Conservation (phyloP, 2,797 vertebrate species). For the Chromobotia macracanthus region DNA sequence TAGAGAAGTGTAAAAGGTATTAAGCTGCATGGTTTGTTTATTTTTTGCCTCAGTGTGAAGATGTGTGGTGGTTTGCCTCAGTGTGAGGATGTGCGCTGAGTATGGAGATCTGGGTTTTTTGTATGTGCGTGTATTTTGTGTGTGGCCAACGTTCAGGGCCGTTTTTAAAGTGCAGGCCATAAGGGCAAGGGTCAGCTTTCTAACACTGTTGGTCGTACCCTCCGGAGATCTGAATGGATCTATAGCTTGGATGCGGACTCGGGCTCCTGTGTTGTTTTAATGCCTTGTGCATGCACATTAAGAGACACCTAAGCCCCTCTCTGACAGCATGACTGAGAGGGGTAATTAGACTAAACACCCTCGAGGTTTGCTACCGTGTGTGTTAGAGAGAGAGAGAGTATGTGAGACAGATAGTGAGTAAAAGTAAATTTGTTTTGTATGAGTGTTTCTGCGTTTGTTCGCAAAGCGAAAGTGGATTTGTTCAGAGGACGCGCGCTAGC, state of each 20-base stretch:
- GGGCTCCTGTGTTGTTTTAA: slow-evolving; percentile 77
- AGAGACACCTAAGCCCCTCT: slow-evolving; percentile 72
- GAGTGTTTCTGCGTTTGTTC: slow-evolving; percentile 26
- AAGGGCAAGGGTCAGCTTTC: slow-evolving; percentile 52
- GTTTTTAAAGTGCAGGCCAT: slow-evolving; percentile 34
- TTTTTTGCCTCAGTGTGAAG: not conserved
- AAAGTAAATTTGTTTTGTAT: slow-evolving; percentile 44
- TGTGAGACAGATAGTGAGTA: slow-evolving; percentile 35
- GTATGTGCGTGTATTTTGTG: slow-evolving; percentile 16
- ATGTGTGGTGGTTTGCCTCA: not conserved
- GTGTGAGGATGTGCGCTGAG: not conserved
- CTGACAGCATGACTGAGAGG: slow-evolving; percentile 77
- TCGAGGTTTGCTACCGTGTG: slow-evolving; percentile 39
- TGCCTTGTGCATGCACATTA: slow-evolving; percentile 74
- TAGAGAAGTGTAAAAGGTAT: slow-evolving; percentile 12
- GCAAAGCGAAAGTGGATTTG: slow-evolving; percentile 2
- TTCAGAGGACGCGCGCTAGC: slow-evolving; percentile 11
- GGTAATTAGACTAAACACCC: slow-evolving; percentile 71
- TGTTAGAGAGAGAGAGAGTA: slow-evolving; percentile 24
- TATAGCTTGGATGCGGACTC: slow-evolving; percentile 58
- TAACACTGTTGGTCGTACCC: slow-evolving; percentile 29
- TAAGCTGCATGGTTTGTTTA: not conserved
- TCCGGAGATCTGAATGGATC: slow-evolving; percentile 69
- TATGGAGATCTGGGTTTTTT: not conserved
- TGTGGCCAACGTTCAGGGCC: slow-evolving; percentile 4